Base-by-base conservation (phyloP, 1,140 invertebrate genomes). In the Octopus sinensis region DNA sequence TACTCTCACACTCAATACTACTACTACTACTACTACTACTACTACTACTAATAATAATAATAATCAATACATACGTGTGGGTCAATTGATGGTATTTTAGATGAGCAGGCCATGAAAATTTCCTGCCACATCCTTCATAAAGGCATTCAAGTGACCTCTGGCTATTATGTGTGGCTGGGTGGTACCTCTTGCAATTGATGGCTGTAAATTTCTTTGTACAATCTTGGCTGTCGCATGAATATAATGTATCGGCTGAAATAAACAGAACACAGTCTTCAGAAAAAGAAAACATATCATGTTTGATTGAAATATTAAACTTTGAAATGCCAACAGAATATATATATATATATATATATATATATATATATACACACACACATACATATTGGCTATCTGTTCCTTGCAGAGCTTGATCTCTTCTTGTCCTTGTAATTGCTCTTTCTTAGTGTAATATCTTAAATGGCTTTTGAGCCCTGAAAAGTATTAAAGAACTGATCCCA, bases 51-150 rank as follows among this genome's bases (percentile, higher is more conserved):
- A 17, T 62, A 17, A 62, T 62, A 62, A 12, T 12, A 62, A 62
- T 9, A 62, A 43, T 51, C 6, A 53, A 53, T 43, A 80, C 87
- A 79, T 85, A 89, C 88, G 84, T 86, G 82, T 89, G 88, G 12
- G 87, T 88, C 4, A 89, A 81, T 82, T 86, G 81, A 79, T 89
- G 88, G 79, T 89, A 89, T 76, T 86, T 88, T 13, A 89, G 82
- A 82, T 89, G 88, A 23, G 86, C 85, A n/a, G 83, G 86, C 84
- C 86, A 87, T 10, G 84, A 79, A 85, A 88, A 88, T 53, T 82
- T 86, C 23, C 86, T 76, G 23, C 79, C 83, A 83, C 87, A 88
- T 6, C 83, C 85, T 54, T 86, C 83, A 83, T 80, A 84, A 1
- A 80, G 79, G 78, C 87, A 88, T 62, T 76, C 71, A 54, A 88